A percentile compares a stretch with the other conserved stretches of the same genome.
phyloP scores from a whole-genome alignment of 2,888 invertebrate species.

The Lasioglossum figueresi region DNA sequence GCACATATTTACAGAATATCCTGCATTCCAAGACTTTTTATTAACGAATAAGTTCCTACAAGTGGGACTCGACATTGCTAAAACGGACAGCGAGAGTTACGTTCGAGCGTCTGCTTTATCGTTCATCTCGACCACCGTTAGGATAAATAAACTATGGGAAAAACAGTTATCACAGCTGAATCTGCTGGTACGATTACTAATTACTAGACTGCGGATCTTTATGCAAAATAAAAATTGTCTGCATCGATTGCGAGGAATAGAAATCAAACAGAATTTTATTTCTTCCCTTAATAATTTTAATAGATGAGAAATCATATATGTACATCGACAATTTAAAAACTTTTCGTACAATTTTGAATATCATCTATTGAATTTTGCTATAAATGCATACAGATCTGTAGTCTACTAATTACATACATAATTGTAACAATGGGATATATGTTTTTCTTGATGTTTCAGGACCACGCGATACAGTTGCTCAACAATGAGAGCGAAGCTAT shows the following conservation, averaged over 20 bases:
- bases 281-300: too few relatives aligned
- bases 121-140: conserved; percentile 89
- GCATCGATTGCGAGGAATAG: too few relatives aligned
- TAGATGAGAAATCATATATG: too few relatives aligned
- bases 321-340: too few relatives aligned
- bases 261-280: too few relatives aligned
- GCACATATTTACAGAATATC: conserved; percentile 87
- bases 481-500: conserved; percentile 90
- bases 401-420: not conserved
- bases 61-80: conserved; percentile 88
- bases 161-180: conserved; percentile 86
- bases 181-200: conserved; percentile 85
- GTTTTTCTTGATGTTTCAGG: conserved; percentile 77
- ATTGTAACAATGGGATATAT: conserved; percentile 79
- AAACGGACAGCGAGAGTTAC: conserved; percentile 90
- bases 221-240: too few relatives aligned
- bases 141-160: conserved; percentile 89
- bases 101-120: conserved; percentile 91
- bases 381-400: too few relatives aligned
- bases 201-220: not conserved
- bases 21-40: conserved; percentile 90
- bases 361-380: too few relatives aligned
- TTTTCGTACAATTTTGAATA: too few relatives aligned
- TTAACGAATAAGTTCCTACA: conserved; percentile 88
- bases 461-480: conserved; percentile 86